phyloP scores from a whole-genome alignment of 2,888 invertebrate species.

The Heteropelma amictum region DNA sequence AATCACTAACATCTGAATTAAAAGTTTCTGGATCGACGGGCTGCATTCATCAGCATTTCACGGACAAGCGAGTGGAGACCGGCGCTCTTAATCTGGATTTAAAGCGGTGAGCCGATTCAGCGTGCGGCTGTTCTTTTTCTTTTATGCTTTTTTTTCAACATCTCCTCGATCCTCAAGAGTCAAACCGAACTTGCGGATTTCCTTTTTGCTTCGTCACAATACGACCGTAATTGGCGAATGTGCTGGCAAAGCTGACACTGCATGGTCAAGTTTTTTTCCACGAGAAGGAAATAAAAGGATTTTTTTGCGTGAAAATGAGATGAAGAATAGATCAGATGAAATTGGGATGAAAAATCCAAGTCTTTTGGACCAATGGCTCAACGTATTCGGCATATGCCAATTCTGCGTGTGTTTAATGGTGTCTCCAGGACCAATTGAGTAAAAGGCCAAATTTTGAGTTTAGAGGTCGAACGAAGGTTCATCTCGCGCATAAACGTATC shows the following conservation, averaged over 20 bases:
- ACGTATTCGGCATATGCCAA: too few species aligned
- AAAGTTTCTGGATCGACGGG: constrained; percentile 71
- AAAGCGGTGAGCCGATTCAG: constrained; percentile 63
- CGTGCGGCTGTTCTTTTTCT: constrained; percentile 59
- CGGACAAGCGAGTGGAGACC: constrained; percentile 50
- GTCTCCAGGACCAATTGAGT: neutral
- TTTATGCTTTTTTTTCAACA: constrained; percentile 23
- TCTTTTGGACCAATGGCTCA: too few species aligned
- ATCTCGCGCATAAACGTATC: too few species aligned
- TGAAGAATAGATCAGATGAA: too few species aligned
- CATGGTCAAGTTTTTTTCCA: too few species aligned
- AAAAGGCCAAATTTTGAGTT: neutral
- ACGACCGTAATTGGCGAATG: constrained; percentile 71
- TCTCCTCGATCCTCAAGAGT: neutral
- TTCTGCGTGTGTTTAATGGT: too few species aligned
- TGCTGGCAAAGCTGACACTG: too few species aligned
- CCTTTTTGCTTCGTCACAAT: constrained; percentile 45
- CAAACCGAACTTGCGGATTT: constrained; percentile 10
- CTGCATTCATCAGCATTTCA: constrained; percentile 66
- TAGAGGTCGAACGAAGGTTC: too few species aligned
- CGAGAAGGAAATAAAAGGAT: too few species aligned
- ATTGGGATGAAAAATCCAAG: too few species aligned
- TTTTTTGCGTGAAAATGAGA: too few species aligned
- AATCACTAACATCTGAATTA: constrained; percentile 69
- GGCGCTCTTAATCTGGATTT: constrained; percentile 71